Percentiles rank a stretch among this genome's conserved stretches.
phyloP scores from a whole-genome alignment of 2,113 vertebrate species.

The Theristicus caerulescens region DNA sequence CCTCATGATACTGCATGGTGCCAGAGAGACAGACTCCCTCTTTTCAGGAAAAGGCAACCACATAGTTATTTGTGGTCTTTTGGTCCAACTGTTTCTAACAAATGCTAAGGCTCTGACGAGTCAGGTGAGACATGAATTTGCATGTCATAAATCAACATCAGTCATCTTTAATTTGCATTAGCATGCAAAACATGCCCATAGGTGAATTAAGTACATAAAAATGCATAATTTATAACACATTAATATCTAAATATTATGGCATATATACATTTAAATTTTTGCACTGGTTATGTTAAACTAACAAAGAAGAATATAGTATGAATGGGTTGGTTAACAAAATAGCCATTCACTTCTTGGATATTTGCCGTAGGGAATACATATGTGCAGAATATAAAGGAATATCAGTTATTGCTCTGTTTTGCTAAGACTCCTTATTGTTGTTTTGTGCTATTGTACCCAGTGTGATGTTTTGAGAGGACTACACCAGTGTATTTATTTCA shows the following conservation, averaged over 20 bases:
- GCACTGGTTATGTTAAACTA: background rate
- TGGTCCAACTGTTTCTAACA: background rate
- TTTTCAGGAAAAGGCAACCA: background rate
- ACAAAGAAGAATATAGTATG: background rate
- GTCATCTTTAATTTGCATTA: background rate
- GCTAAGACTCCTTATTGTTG: background rate
- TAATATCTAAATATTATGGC: background rate
- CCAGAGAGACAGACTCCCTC: background rate
- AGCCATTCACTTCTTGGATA: background rate
- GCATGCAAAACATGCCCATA: background rate
- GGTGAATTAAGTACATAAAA: background rate
- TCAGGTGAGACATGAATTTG: background rate
- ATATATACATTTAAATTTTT: background rate
- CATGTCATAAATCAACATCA: background rate
- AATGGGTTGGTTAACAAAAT: background rate
- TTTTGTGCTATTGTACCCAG: background rate
- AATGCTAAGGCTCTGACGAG: background rate
- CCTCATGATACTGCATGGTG: background rate
- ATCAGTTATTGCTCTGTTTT: background rate
- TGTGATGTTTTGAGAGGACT: background rate
- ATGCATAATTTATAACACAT: background rate
- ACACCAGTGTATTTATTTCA: background rate
- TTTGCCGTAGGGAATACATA: background rate
- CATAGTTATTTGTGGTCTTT: background rate
- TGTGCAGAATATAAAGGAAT: background rate